These are phyloP conservation scores for Oplegnathus fasciatus DNA, from an alignment of 2,113 vertebrate species.

Conservation along the genomic window DNA sequence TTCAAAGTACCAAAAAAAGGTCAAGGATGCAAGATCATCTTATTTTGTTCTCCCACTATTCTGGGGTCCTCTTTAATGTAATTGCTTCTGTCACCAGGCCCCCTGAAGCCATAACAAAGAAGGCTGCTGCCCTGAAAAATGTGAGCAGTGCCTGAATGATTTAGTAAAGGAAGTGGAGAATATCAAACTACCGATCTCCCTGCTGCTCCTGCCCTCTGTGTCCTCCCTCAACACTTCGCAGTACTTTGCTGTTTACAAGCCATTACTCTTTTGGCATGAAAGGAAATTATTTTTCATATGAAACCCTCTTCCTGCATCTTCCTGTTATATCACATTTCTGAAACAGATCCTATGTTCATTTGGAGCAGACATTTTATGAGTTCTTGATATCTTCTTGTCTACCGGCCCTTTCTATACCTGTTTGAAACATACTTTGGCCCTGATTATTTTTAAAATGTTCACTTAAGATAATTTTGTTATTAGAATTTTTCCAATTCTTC, in stretches of 20 bases:
- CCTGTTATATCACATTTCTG: neutral
- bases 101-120: constrained; percentile 62
- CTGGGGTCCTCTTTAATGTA: constrained; percentile 60
- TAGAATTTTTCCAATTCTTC: neutral
- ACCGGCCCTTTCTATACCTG: neutral
- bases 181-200: constrained; percentile 53
- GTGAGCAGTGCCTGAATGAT: constrained; percentile 62
- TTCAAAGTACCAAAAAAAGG: constrained; percentile 25
- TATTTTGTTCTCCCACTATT: constrained; percentile 43
- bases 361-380: neutral
- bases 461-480: neutral
- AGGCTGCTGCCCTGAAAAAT: constrained; percentile 55
- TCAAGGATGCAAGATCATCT: constrained; percentile 49
- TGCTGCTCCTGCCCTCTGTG: constrained; percentile 53
- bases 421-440: neutral
- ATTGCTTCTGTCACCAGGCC: constrained; percentile 67
- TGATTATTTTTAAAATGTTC: neutral
- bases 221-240: constrained; percentile 38
- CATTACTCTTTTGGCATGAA: constrained; percentile 45
- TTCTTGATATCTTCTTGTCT: neutral
- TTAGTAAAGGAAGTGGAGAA: constrained; percentile 58
- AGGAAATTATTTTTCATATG: constrained; percentile 11
- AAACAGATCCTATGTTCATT: neutral
- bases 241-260: constrained; percentile 44
- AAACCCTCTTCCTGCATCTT: neutral